Evolutionary conservation across 2,113 vertebrate genomes (phyloP).

Genomic region (Tragelaphus imberbis): DNA sequence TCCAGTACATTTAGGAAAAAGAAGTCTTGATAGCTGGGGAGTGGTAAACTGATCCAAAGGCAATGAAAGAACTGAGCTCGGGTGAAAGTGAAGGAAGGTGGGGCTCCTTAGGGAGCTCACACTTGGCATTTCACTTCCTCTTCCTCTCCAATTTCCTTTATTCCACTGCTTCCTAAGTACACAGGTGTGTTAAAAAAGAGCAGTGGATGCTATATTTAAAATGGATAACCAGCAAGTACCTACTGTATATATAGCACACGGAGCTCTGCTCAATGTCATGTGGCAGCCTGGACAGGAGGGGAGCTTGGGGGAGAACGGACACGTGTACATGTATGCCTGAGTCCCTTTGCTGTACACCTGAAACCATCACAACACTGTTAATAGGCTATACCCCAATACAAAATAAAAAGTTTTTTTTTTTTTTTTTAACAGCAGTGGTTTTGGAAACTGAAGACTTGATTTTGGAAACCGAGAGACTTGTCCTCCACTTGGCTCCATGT

Average conservation of each 20-base stretch:
- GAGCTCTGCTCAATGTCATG: not conserved
- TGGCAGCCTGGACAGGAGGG: not conserved
- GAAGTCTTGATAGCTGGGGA: not conserved
- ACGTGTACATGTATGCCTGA: accelerated
- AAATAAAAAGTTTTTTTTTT: not conserved
- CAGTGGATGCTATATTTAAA: not conserved
- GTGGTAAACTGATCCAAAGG: not conserved
- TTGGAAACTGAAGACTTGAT: not conserved
- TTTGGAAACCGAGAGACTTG: not conserved
- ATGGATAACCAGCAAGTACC: not conserved
- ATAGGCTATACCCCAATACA: not conserved
- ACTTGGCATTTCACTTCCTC: not conserved
- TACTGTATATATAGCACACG: not conserved
- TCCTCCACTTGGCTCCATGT: not conserved
- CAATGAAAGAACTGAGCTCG: not conserved
- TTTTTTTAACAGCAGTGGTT: not conserved
- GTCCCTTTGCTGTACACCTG: not conserved
- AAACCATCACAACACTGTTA: not conserved
- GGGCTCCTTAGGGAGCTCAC: not conserved
- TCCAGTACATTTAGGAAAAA: not conserved
- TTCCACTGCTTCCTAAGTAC: not conserved
- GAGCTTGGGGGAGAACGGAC: not conserved
- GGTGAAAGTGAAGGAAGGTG: not conserved
- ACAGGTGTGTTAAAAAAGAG: not conserved
- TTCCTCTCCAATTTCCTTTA: not conserved